These are phyloP conservation scores for Drosophila nr. medialis DNA, from an alignment of 2,888 invertebrate species.

Conservation along the genomic window DNA sequence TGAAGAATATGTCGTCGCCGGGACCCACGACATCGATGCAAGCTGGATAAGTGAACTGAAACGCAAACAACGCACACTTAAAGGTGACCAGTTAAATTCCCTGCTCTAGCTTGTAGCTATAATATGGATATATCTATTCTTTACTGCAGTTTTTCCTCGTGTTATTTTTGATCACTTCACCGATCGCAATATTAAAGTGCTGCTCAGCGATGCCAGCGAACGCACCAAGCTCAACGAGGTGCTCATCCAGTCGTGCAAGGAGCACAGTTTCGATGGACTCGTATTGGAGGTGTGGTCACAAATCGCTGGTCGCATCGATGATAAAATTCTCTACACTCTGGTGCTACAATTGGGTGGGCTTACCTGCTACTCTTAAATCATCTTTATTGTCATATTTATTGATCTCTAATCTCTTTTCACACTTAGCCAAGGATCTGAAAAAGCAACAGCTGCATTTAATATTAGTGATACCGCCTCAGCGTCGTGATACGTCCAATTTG, in stretches of 20 bases:
- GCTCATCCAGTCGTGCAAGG: constrained; percentile 89
- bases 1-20: constrained; percentile 88
- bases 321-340: constrained; percentile 87
- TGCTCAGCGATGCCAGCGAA: constrained; percentile 89
- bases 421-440: constrained; percentile 86
- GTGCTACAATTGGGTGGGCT: constrained; percentile 86
- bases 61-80: constrained; percentile 80
- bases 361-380: not conserved
- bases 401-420: not conserved
- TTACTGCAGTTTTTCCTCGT: constrained; percentile 91
- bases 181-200: constrained; percentile 89
- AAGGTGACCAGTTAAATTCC: constrained; percentile 36
- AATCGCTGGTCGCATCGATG: constrained; percentile 88
- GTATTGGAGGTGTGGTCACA: constrained; percentile 97
- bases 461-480: constrained; percentile 91
- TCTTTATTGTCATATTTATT: not conserved
- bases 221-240: constrained; percentile 89
- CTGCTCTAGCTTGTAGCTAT: not conserved
- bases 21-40: constrained; percentile 93
- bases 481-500: constrained; percentile 87
- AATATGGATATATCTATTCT: constrained; percentile 64
- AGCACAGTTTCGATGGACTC: constrained; percentile 94
- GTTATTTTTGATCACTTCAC: constrained; percentile 95
- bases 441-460: constrained; percentile 88
- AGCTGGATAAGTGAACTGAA: constrained; percentile 92